Evolutionary conservation across 2,888 invertebrate genomes (phyloP).

Genomic region (Desoria tigrina): DNA sequence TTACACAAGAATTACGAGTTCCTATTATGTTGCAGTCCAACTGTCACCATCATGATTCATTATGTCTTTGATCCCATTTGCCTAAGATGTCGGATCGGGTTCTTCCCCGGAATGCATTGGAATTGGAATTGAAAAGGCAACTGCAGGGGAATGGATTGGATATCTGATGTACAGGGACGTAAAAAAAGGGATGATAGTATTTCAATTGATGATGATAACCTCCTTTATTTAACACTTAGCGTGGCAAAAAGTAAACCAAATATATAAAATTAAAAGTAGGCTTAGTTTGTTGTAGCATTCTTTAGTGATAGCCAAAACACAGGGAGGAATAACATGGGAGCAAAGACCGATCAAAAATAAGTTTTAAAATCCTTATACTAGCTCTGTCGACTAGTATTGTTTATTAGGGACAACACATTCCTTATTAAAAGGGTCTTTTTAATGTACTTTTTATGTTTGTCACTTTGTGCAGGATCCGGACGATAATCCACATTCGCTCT

Average conservation of each 20-base stretch:
- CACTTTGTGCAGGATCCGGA: no score
- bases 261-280: background rate
- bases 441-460: no score
- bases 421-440: no score
- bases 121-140: no score
- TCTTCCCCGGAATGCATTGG: background rate
- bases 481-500: background rate
- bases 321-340: background rate
- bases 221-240: background rate
- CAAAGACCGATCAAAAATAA: slow-evolving; percentile 6
- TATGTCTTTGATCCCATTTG: slow-evolving; percentile 21
- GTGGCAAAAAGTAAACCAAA: background rate
- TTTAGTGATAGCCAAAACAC: slow-evolving; percentile 14
- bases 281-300: slow-evolving; percentile 4
- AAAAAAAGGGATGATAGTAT: no score
- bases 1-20: background rate
- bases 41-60: slow-evolving; percentile 22
- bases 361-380: no score
- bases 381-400: no score
- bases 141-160: no score
- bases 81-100: slow-evolving; percentile 4
- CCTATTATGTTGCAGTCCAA: background rate
- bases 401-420: no score
- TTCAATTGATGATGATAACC: no score
- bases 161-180: no score